These are phyloP conservation scores for Trichonephila clavata DNA, from an alignment of 1,140 invertebrate genomes.

Conservation along the genomic window DNA sequence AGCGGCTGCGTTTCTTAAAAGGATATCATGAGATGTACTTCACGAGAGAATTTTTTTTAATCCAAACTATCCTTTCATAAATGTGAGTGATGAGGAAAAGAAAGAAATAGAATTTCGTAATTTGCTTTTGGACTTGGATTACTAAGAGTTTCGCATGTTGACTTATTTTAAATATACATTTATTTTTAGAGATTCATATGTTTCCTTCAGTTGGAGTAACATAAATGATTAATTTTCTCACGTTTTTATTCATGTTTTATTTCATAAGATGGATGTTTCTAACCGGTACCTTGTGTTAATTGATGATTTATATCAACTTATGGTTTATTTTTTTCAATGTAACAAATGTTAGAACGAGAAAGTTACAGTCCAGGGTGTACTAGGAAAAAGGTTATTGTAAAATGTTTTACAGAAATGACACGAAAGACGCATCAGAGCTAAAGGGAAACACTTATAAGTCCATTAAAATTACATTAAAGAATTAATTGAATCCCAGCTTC, in stretches of 20 bases:
- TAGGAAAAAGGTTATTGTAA: too few species aligned
- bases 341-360: too few species aligned
- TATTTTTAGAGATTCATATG: not conserved
- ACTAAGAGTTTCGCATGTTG: not conserved
- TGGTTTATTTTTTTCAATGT: too few species aligned
- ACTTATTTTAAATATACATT: not conserved
- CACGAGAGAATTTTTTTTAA: not conserved
- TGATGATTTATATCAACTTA: too few species aligned
- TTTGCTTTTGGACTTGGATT: slow-evolving; percentile 19
- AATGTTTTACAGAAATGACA: too few species aligned
- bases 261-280: not conserved
- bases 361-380: too few species aligned
- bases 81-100: slow-evolving; percentile 41
- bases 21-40: not conserved
- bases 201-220: not conserved
- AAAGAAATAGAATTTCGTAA: not conserved
- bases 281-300: too few species aligned
- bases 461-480: too few species aligned
- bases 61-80: not conserved
- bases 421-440: too few species aligned
- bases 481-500: too few species aligned
- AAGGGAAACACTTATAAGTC: too few species aligned
- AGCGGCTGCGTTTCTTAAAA: not conserved
- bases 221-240: not conserved
- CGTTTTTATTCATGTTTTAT: not conserved